Conservation (phyloP, 1,140 invertebrate genomes). For the Drosophila subpulchrella region DNA sequence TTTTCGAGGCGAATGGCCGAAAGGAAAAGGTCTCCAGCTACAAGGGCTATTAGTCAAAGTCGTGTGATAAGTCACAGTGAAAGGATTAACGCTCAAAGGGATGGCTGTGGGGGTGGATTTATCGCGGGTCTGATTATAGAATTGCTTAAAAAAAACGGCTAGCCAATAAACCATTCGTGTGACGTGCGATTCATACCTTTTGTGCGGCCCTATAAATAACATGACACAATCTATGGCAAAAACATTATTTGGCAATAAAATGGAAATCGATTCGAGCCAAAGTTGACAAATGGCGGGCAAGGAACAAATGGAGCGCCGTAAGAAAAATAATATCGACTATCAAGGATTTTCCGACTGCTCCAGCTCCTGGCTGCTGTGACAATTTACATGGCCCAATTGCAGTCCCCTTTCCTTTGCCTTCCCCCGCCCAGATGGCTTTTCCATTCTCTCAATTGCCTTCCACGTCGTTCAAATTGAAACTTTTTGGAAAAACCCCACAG, state of each 20-base stretch:
- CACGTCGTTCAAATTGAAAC: slow-evolving; percentile 79
- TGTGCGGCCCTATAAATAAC: slow-evolving; percentile 77
- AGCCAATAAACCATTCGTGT: slow-evolving; percentile 78
- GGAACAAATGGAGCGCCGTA: slow-evolving; percentile 81
- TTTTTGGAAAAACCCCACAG: slow-evolving; percentile 49
- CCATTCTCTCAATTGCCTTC: slow-evolving; percentile 46
- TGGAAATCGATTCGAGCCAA: slow-evolving; percentile 79
- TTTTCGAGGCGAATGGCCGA: slow-evolving; percentile 23
- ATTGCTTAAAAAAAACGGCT: slow-evolving; percentile 81
- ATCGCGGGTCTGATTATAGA: slow-evolving; percentile 78
- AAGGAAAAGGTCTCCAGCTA: slow-evolving; percentile 44
- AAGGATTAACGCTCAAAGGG: slow-evolving; percentile 18
- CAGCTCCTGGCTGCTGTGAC: slow-evolving; percentile 57
- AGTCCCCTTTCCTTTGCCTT: slow-evolving; percentile 30
- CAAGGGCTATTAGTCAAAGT: slow-evolving; percentile 67
- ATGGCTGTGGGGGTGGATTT: slow-evolving; percentile 39
- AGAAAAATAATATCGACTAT: slow-evolving; percentile 82
- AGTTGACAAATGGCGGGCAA: slow-evolving; percentile 80
- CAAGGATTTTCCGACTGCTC: slow-evolving; percentile 64
- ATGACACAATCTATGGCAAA: slow-evolving; percentile 77
- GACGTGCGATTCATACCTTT: slow-evolving; percentile 82
- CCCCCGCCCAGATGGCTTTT: slow-evolving; percentile 55
- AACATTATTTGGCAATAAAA: slow-evolving; percentile 84
- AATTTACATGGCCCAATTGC: slow-evolving; percentile 81
- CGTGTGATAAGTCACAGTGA: slow-evolving; percentile 64